Conservation (phyloP, 2,797 vertebrate genomes). For the Gadopsis marmoratus region DNA sequence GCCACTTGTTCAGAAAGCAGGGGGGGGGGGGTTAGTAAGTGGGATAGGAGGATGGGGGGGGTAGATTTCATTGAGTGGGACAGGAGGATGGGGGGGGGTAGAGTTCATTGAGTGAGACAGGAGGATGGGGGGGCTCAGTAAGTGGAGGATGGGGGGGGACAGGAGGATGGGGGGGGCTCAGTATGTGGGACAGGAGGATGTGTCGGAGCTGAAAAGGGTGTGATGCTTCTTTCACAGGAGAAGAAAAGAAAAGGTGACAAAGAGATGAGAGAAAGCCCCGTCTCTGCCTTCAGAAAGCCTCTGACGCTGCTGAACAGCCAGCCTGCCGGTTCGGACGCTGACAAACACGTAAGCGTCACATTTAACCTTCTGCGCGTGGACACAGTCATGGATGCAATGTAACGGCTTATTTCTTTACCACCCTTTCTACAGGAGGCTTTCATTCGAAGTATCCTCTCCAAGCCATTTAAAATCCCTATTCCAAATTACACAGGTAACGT, state of each 20-base stretch:
- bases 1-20: not conserved
- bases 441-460: slow-evolving; percentile 96
- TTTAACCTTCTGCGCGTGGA: not conserved
- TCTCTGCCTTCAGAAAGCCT: slow-evolving; percentile 90
- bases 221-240: slow-evolving; percentile 73
- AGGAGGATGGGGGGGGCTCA: no score
- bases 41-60: no score
- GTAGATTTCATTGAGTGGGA: no score
- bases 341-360: slow-evolving; percentile 88
- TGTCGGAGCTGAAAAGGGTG: not conserved
- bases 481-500: slow-evolving; percentile 94
- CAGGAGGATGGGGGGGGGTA: no score
- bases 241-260: slow-evolving; percentile 81
- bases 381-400: not conserved
- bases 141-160: no score
- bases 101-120: no score
- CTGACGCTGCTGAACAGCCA: slow-evolving; percentile 86
- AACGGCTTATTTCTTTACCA: slow-evolving; percentile 16
- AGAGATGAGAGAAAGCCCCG: slow-evolving; percentile 76
- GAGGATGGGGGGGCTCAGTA: not conserved
- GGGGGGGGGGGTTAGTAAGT: not conserved
- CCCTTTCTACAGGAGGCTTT: slow-evolving; percentile 91
- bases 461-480: slow-evolving; percentile 97
- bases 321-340: slow-evolving; percentile 86
- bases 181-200: no score